These are phyloP conservation scores for Tretioscincus oriximinensis DNA, from an alignment of 2,113 vertebrate genomes.

Conservation along the genomic window DNA sequence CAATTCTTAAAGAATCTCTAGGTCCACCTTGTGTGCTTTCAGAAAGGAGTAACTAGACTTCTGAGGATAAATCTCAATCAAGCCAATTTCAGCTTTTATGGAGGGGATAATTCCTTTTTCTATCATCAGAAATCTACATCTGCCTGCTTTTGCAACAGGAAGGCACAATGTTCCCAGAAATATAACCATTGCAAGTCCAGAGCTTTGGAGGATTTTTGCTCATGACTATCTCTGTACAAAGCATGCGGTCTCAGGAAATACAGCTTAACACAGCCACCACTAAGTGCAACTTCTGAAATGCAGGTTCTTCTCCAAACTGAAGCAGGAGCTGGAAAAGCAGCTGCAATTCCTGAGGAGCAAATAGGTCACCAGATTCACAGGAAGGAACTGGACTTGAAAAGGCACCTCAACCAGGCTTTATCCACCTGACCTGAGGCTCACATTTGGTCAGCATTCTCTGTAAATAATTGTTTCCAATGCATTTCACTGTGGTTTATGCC, in stretches of 20 bases:
- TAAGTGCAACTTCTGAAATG: constrained; percentile 41
- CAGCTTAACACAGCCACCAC: background rate
- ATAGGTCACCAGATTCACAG: constrained; percentile 33
- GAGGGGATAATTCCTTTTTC: constrained; percentile 23
- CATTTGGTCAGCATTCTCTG: constrained; percentile 40
- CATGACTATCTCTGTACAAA: constrained; percentile 15
- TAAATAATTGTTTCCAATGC: constrained; percentile 24
- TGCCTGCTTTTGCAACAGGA: constrained; percentile 16
- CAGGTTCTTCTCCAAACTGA: background rate
- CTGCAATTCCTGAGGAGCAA: constrained; percentile 35
- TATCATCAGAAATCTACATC: background rate
- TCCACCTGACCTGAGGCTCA: constrained; percentile 22
- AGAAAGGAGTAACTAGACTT: fast-evolving
- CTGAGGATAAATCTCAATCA: background rate
- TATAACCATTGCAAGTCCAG: background rate
- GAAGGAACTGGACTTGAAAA: background rate
- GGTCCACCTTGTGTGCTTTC: fast-evolving
- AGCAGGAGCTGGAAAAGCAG: constrained; percentile 14
- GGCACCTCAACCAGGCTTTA: background rate
- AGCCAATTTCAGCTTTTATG: background rate
- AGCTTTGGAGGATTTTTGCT: background rate
- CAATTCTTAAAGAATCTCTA: too few relatives aligned
- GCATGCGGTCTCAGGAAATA: constrained; percentile 15
- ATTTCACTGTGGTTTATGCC: constrained; percentile 47
- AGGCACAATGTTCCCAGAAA: constrained; percentile 12